phyloP scores from a whole-genome alignment of 2,888 invertebrate genomes.

The Entomobrya multifasciata region DNA sequence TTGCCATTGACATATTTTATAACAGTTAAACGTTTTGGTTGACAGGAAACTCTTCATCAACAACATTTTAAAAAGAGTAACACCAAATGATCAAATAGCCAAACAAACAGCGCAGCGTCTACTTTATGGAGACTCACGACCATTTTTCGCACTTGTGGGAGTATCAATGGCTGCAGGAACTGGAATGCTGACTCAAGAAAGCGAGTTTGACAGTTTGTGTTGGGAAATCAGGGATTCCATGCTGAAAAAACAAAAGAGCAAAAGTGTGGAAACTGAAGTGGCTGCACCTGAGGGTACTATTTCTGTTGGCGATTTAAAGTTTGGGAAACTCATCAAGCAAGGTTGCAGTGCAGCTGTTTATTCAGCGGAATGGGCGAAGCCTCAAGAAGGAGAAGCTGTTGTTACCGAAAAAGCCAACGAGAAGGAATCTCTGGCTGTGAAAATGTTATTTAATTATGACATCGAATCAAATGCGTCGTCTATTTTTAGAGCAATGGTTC shows the following conservation, averaged over 20 bases:
- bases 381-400: conserved; percentile 80
- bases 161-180: conserved; percentile 86
- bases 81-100: conserved; percentile 85
- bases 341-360: conserved; percentile 92
- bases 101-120: conserved; percentile 85
- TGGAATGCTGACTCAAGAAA: conserved; percentile 88
- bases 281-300: conserved; percentile 37
- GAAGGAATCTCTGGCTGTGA: conserved; percentile 88
- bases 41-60: conserved; percentile 84
- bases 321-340: conserved; percentile 89
- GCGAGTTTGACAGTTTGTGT: conserved; percentile 89
- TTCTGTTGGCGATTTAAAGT: conserved; percentile 84
- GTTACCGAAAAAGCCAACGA: conserved; percentile 2
- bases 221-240: conserved; percentile 85
- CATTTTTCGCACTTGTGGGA: conserved; percentile 88
- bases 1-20: too few species aligned
- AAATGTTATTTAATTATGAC: conserved; percentile 96
- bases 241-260: conserved; percentile 57
- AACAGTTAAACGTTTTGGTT: too few species aligned
- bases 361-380: conserved; percentile 83
- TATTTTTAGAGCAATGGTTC: conserved; percentile 89
- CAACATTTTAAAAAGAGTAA: conserved; percentile 87
- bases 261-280: conserved; percentile 11
- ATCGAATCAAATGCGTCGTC: conserved; percentile 90
- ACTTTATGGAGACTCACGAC: conserved; percentile 87